phyloP scores from a whole-genome alignment of 2,113 vertebrate species.

The Melanotaenia duboulayi region DNA sequence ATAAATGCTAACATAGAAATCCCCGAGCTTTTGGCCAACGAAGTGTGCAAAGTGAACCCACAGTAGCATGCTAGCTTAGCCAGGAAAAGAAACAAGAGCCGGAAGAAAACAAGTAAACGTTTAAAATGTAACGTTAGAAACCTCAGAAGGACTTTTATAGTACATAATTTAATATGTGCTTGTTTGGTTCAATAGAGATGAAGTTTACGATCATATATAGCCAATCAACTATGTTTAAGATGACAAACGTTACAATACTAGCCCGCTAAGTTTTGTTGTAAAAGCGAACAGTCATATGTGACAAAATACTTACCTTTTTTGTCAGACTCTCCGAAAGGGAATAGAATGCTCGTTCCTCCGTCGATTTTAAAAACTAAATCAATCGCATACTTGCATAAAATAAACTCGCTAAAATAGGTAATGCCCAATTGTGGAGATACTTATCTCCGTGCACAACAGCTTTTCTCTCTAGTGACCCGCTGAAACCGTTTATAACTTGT shows the following conservation, averaged over 20 bases:
- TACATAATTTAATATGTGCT: not conserved
- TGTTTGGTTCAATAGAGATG: too few species aligned
- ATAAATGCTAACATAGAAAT: not conserved
- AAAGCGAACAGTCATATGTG: not conserved
- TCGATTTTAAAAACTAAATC: not conserved
- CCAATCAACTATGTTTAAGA: not conserved
- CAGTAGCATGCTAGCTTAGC: slow-evolving; percentile 19
- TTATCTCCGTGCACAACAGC: not conserved
- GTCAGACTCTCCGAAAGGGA: not conserved
- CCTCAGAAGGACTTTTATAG: not conserved
- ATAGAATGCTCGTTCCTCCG: slow-evolving; percentile 11
- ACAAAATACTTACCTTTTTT: slow-evolving; percentile 40
- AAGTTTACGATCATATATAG: not conserved
- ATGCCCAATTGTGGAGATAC: not conserved
- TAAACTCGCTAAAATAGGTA: not conserved
- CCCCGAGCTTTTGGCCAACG: not conserved
- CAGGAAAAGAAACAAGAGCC: not conserved
- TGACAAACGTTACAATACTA: not conserved
- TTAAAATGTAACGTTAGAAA: not conserved
- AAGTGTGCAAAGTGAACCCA: not conserved
- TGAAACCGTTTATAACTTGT: slow-evolving; percentile 66
- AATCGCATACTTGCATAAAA: slow-evolving; percentile 29
- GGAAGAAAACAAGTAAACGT: not conserved
- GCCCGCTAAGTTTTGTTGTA: not conserved
- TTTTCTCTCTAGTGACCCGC: slow-evolving; percentile 29